These are phyloP conservation scores for Pyrgilauda ruficollis DNA, from an alignment of 2,113 vertebrate genomes.

Conservation along the genomic window DNA sequence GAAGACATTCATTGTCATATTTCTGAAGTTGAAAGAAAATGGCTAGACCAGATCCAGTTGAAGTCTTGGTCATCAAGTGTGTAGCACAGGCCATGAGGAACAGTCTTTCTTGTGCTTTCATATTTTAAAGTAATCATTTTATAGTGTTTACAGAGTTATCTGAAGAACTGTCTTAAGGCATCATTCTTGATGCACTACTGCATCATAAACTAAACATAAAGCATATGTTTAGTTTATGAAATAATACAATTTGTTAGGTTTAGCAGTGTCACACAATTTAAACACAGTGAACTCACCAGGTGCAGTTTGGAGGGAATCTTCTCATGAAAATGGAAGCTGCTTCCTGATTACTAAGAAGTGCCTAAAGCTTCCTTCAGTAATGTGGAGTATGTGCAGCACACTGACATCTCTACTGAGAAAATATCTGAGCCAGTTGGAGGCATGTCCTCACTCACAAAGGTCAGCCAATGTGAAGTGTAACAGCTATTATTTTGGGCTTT, in stretches of 20 bases:
- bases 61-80: background rate
- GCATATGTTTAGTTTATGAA: conserved; percentile 2
- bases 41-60: background rate
- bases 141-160: background rate
- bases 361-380: background rate
- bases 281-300: background rate
- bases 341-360: conserved; percentile 15
- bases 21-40: background rate
- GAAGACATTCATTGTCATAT: background rate
- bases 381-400: background rate
- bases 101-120: background rate
- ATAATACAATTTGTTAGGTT: conserved; percentile 28
- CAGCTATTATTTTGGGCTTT: conserved; percentile 69
- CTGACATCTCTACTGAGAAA: conserved; percentile 63
- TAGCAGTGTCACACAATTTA: background rate
- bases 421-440: conserved; percentile 60
- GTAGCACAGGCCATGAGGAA: background rate
- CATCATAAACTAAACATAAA: no score
- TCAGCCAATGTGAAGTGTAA: conserved; percentile 69
- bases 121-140: background rate
- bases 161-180: background rate
- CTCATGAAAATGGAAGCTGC: background rate
- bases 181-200: background rate
- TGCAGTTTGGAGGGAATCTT: conserved; percentile 22
- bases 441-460: conserved; percentile 50